Percentiles rank a stretch among this genome's conserved stretches.
Conservation (phyloP, 2,113 vertebrate species). For the Myotis brandtii region DNA sequence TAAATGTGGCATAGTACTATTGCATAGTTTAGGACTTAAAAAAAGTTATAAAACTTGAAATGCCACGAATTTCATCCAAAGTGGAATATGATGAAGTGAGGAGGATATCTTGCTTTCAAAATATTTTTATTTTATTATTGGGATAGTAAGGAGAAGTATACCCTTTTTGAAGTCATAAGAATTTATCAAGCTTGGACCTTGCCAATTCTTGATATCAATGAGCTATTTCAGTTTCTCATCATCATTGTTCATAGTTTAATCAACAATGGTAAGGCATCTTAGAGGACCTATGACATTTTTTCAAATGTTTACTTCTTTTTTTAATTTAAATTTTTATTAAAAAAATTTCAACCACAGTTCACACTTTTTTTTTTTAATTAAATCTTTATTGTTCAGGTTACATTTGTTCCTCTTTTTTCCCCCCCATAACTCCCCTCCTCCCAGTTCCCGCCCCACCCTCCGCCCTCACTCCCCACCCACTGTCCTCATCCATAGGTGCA, state of each 20-base stretch:
- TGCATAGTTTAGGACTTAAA: background rate
- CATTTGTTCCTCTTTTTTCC: too few relatives aligned
- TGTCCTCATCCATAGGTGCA: too few relatives aligned
- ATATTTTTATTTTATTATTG: background rate
- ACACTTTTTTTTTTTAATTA: too few relatives aligned
- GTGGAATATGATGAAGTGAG: background rate
- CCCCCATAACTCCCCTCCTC: too few relatives aligned
- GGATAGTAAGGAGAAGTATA: background rate
- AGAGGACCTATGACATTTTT: background rate
- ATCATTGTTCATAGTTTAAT: background rate
- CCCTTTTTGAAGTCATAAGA: background rate
- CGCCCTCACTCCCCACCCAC: too few relatives aligned
- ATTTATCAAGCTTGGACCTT: background rate
- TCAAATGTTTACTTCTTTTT: constrained; percentile 1
- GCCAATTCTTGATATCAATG: background rate
- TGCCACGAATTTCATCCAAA: background rate
- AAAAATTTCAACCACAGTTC: background rate
- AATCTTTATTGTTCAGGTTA: too few relatives aligned
- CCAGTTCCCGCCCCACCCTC: too few relatives aligned
- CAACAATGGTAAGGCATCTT: background rate
- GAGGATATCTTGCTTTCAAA: background rate
- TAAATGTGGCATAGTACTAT: background rate
- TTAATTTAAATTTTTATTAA: background rate
- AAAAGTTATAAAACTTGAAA: constrained; percentile 17
- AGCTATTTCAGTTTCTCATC: background rate